A percentile compares a stretch with the other conserved stretches of the same genome.
Conservation (phyloP, 2,113 vertebrate genomes). For the Pterophyllum scalare region DNA sequence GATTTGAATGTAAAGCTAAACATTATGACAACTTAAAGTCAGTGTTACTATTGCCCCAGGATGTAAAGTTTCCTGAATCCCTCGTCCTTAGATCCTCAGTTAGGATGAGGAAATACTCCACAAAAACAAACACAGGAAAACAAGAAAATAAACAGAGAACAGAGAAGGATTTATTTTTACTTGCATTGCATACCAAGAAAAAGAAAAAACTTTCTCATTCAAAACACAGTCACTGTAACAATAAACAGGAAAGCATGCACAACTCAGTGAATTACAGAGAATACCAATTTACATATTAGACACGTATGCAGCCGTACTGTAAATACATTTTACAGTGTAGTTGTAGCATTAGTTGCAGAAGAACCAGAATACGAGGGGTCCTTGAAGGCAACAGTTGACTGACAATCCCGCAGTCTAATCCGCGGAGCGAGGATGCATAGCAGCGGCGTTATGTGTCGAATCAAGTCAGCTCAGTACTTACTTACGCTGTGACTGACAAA, state of each 20-base stretch:
- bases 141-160: not conserved
- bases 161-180: too few relatives aligned
- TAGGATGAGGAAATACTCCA: not conserved
- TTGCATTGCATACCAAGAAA: too few relatives aligned
- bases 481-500: constrained; percentile 39
- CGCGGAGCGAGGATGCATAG: constrained; percentile 50
- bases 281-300: not conserved
- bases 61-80: not conserved
- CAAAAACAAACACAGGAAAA: not conserved
- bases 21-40: not conserved
- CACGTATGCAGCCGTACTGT: not conserved
- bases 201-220: not conserved
- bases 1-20: not conserved
- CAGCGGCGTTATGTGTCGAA: constrained; percentile 43
- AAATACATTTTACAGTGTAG: not conserved
- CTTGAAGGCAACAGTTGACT: constrained; percentile 54
- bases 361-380: not conserved
- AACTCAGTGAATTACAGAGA: not conserved
- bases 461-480: constrained; percentile 37
- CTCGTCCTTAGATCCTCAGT: not conserved
- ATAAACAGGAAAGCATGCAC: not conserved
- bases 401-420: constrained; percentile 73
- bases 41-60: not conserved
- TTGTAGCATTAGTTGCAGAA: not conserved
- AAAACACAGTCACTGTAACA: not conserved